Conservation (phyloP, 2,797 vertebrate species). For the Pangasius macronema region DNA sequence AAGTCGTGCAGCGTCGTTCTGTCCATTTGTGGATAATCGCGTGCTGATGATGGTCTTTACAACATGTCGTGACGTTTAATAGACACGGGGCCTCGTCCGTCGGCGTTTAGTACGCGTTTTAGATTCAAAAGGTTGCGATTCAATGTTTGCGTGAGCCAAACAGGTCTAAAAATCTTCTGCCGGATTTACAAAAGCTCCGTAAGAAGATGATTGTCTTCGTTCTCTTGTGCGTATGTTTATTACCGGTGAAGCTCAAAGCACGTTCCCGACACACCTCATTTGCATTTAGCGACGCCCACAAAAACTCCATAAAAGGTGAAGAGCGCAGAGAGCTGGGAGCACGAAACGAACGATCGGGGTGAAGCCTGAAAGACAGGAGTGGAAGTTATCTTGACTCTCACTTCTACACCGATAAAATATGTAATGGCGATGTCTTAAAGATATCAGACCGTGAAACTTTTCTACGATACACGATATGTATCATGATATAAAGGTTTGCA, state of each 20-base stretch:
- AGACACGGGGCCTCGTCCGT: no score
- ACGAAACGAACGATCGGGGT: neutral
- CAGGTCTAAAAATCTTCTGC: no score
- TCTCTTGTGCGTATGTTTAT: neutral
- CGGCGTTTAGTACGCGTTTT: no score
- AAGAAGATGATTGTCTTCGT: neutral
- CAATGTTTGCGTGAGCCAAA: no score
- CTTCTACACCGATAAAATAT: no score
- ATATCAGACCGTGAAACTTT: no score
- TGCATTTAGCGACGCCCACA: neutral
- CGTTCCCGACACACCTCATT: neutral
- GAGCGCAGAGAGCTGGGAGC: neutral
- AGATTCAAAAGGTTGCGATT: no score
- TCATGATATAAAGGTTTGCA: no score
- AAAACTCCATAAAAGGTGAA: neutral
- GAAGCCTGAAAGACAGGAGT: neutral
- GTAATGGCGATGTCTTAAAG: no score
- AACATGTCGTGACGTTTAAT: no score
- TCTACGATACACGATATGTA: no score
- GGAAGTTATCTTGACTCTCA: neutral
- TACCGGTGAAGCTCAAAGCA: neutral
- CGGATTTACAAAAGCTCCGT: no score
- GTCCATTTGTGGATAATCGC: neutral
- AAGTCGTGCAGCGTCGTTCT: neutral
- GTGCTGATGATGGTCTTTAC: neutral